Base-by-base conservation (phyloP, 2,888 invertebrate species). In the Mactromeris polynyma region DNA sequence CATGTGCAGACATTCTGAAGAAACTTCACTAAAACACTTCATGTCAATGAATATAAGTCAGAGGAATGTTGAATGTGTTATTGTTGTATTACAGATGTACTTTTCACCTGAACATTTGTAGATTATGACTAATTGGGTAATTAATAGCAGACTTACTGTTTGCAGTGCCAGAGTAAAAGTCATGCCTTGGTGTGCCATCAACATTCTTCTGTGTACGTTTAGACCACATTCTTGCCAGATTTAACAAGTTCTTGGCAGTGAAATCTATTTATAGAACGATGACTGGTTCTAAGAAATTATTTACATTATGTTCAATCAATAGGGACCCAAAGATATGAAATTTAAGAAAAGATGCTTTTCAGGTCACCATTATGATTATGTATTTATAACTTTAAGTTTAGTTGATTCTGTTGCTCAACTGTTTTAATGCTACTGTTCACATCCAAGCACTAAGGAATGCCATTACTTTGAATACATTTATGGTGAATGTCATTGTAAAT, bases 61-160 rank as follows among this genome's bases (percentile, higher is more conserved):
- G 73, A 73, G 33, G 33, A 73, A 73, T 73, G 19, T 40, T 79
- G 19, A 14, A 21, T 79, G n/a, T 79, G 21, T 79, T 79, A 19
- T n/a, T 79, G 46, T 79, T 21, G 40, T 40, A 79, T 36, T 33
- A 36, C 36, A 11, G 77, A 51, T 84, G 84, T 84, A 84, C 83
- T 83, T n/a, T 83, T 42, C 42, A 83, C 73, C 83, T 83, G 33
- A 54, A 46, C 84, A 78, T 36, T n/a, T 26, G 42, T 84, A 84
- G 77, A 77, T 84, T 78, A 78, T 84, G 84, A 84, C 78, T 84
- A 84, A 84, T 84, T 84, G 42, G 84, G 78, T 84, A 78, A 84
- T 84, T 84, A 84, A 84, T 84, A 46, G 36, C 84, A 81, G 31
- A 83, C 38, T 1, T 26, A 73, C 33, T 26, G 33, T 33, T 7